Evolutionary conservation across 1,140 invertebrate species (phyloP).

Genomic region (Micrasema longulum): DNA sequence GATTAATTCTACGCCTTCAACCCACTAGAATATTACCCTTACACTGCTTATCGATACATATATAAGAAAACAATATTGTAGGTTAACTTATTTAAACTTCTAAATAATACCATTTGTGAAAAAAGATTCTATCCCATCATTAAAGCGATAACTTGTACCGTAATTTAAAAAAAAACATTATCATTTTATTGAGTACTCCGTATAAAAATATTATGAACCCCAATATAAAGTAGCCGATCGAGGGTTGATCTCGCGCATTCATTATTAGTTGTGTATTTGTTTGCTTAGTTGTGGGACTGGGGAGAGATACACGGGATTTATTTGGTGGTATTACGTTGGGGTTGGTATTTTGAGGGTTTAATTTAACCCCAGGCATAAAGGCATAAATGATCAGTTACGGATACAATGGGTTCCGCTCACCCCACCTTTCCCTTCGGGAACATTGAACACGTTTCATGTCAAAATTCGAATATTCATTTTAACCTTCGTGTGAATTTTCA

Average conservation of each 20-base stretch:
- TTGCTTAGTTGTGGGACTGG: slow-evolving; percentile 48
- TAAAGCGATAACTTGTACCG: too few species aligned
- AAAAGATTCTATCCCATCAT: too few species aligned
- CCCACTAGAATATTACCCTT: too few species aligned
- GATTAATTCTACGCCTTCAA: too few species aligned
- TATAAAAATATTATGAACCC: slow-evolving; percentile 24
- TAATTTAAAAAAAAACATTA: too few species aligned
- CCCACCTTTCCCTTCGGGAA: slow-evolving; percentile 23
- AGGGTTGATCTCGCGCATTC: slow-evolving; percentile 45
- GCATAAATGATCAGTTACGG: slow-evolving; percentile 55
- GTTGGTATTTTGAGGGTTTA: slow-evolving; percentile 55
- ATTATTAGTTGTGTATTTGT: slow-evolving; percentile 54
- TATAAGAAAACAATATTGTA: too few species aligned
- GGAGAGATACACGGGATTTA: slow-evolving; percentile 49
- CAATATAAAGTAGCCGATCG: slow-evolving; percentile 30
- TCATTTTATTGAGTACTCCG: slow-evolving; percentile 31
- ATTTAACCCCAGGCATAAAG: slow-evolving; percentile 55
- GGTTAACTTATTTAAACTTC: too few species aligned
- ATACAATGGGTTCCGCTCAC: slow-evolving; percentile 51
- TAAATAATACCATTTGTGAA: too few species aligned
- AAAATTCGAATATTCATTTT: slow-evolving; percentile 43
- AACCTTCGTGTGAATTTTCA: slow-evolving; percentile 45
- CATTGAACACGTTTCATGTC: slow-evolving; percentile 25
- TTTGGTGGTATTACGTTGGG: slow-evolving; percentile 50
- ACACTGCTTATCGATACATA: too few species aligned